A percentile compares a stretch with the other conserved stretches of the same genome.
Conservation (phyloP, 2,888 invertebrate genomes). For the Thecophora atra region DNA sequence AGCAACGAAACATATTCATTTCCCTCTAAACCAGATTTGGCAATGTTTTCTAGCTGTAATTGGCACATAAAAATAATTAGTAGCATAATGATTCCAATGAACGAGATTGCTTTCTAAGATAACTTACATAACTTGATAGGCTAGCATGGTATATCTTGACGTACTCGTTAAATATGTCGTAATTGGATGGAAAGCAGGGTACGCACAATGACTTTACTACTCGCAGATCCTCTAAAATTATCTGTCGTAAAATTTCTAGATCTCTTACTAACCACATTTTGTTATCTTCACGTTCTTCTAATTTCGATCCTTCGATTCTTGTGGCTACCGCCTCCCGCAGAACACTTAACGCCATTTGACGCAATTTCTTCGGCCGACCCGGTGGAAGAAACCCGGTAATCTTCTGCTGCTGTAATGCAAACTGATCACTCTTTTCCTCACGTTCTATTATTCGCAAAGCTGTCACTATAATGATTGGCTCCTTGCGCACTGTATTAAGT, state of each 20-base stretch:
- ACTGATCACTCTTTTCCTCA: constrained; percentile 93
- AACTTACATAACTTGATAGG: constrained; percentile 79
- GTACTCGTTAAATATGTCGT: constrained; percentile 90
- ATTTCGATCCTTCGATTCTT: constrained; percentile 92
- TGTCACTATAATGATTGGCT: constrained; percentile 95
- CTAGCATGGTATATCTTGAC: constrained; percentile 94
- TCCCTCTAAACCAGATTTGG: constrained; percentile 88
- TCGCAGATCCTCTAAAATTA: constrained; percentile 89
- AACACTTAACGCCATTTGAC: constrained; percentile 84
- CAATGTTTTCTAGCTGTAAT: constrained; percentile 82
- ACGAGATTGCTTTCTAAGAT: not conserved
- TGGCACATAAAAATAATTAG: not conserved
- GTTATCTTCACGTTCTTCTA: constrained; percentile 89
- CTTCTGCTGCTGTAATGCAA: constrained; percentile 74
- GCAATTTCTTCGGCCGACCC: constrained; percentile 93
- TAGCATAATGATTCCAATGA: not conserved
- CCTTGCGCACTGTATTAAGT: constrained; percentile 92
- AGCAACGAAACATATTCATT: constrained; percentile 96
- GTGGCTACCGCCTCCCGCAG: constrained; percentile 81
- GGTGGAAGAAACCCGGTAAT: constrained; percentile 90
- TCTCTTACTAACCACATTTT: constrained; percentile 97
- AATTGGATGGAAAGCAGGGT: constrained; percentile 95
- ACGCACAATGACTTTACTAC: constrained; percentile 90
- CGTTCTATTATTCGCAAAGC: constrained; percentile 95
- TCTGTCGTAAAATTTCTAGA: constrained; percentile 85